A percentile compares a stretch with the other conserved stretches of the same genome.
phyloP scores from a whole-genome alignment of 2,113 vertebrate genomes.

The Peromyscus californicus region DNA sequence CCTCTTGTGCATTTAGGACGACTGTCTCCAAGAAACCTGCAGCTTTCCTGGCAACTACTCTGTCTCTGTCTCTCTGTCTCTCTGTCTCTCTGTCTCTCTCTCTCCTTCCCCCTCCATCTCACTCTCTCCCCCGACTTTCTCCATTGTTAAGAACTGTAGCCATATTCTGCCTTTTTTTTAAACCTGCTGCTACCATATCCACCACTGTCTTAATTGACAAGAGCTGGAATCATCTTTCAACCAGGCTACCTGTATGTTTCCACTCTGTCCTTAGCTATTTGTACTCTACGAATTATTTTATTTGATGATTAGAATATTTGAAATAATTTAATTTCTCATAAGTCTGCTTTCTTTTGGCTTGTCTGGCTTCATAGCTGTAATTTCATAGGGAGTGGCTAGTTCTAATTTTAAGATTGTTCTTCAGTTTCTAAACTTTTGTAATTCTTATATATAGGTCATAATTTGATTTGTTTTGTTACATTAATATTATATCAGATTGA shows the following conservation, averaged over 20 bases:
- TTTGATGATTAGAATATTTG: background rate
- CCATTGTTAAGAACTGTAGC: conserved; percentile 98
- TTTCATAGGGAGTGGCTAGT: background rate
- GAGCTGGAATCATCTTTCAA: background rate
- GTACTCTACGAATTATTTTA: background rate
- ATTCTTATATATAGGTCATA: background rate
- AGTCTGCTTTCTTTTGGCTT: no score
- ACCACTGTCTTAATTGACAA: background rate
- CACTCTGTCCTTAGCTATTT: background rate
- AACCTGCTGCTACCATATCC: no score
- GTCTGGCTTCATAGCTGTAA: background rate
- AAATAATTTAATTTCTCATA: background rate
- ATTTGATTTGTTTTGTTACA: background rate
- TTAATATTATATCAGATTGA: background rate
- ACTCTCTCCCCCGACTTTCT: no score
- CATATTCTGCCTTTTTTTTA: conserved; percentile 61
- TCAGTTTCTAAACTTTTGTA: background rate
- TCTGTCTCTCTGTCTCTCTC: no score
- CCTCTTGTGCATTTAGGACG: no score
- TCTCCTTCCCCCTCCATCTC: no score
- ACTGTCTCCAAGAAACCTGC: no score
- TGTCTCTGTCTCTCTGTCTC: no score
- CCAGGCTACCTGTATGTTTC: background rate
- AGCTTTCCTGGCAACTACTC: no score
- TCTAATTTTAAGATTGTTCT: background rate